Percentiles rank a stretch among this genome's conserved stretches.
Conservation (phyloP, 2,797 vertebrate genomes). For the Alcedo atthis region DNA sequence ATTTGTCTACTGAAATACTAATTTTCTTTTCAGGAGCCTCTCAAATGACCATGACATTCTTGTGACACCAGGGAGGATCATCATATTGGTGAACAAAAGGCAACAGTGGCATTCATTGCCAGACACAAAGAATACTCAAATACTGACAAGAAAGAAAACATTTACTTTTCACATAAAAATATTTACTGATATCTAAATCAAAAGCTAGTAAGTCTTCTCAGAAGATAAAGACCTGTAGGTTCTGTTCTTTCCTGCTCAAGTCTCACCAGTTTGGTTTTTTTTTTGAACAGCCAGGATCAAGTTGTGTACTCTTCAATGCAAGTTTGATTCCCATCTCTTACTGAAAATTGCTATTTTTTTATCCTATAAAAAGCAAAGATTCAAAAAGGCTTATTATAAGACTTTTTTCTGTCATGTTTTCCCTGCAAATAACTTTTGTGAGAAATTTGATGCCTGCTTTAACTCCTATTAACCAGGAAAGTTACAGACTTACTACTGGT, state of each 20-base stretch:
- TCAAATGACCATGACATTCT: neutral
- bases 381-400: neutral
- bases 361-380: neutral
- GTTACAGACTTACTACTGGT: neutral
- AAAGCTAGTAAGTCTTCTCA: neutral
- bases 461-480: neutral
- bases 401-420: neutral
- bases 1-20: neutral
- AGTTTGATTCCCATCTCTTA: neutral
- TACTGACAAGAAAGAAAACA: neutral
- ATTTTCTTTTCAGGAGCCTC: neutral
- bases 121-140: neutral
- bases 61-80: neutral
- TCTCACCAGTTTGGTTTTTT: neutral
- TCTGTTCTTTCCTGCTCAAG: neutral
- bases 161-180: neutral
- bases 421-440: neutral
- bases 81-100: neutral
- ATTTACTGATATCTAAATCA: neutral
- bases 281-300: neutral
- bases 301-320: neutral
- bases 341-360: neutral
- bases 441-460: neutral
- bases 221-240: neutral
- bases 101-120: neutral